Percentiles rank a stretch among this genome's conserved stretches.
Evolutionary conservation across 2,888 invertebrate species (phyloP).

Genomic region (Labia minor): DNA sequence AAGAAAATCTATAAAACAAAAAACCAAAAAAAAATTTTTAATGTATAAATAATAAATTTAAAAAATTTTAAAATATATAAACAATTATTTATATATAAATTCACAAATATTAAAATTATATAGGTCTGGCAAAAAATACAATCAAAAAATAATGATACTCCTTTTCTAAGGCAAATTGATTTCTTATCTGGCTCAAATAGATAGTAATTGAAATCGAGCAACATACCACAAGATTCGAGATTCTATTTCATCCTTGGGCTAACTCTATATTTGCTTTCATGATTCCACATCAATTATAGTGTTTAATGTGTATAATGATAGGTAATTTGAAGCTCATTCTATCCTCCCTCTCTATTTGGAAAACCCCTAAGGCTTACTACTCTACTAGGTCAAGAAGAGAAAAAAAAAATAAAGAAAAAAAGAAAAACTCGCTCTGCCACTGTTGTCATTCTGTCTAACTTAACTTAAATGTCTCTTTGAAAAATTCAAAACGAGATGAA

Average conservation of each 20-base stretch:
- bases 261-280: conserved; percentile 13
- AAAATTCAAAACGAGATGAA: neutral
- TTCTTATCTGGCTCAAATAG: neutral
- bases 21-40: no score
- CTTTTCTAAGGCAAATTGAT: neutral
- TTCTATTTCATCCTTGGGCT: conserved; percentile 3
- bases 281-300: neutral
- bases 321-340: neutral
- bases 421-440: neutral
- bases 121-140: no score
- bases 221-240: neutral
- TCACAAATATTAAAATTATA: no score
- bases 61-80: no score
- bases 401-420: no score
- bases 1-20: no score
- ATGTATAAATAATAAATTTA: no score
- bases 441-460: neutral
- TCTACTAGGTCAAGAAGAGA: conserved; percentile 13
- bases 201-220: neutral
- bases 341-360: neutral
- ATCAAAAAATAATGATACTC: neutral
- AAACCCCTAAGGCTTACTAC: neutral
- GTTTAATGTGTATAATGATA: conserved; percentile 1
- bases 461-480: neutral
- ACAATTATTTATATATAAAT: no score